Percentiles rank a stretch among this genome's conserved stretches.
These are phyloP conservation scores for Aphrophora alni DNA, from an alignment of 2,888 invertebrate species.

Conservation along the genomic window DNA sequence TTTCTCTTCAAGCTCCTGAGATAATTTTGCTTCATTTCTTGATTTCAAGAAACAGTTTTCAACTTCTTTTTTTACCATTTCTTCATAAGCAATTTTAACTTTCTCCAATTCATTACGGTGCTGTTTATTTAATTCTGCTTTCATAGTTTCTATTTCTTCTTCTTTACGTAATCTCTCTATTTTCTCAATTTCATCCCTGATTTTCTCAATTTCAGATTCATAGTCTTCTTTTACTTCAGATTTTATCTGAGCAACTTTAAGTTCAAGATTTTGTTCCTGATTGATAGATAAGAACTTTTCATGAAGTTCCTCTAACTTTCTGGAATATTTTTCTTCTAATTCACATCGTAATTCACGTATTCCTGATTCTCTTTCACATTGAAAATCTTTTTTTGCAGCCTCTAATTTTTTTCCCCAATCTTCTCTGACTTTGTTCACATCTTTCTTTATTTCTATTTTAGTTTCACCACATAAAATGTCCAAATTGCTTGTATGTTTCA, in stretches of 20 bases:
- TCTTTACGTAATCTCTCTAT: conserved; percentile 20
- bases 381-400: background rate
- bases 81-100: conserved; percentile 28
- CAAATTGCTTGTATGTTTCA: background rate
- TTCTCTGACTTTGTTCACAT: background rate
- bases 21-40: conserved; percentile 18
- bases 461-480: background rate
- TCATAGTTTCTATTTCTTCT: conserved; percentile 30
- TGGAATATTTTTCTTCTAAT: conserved; percentile 37
- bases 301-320: conserved; percentile 37
- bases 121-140: conserved; percentile 20
- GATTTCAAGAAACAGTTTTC: conserved; percentile 10
- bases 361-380: background rate
- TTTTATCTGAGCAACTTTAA: conserved; percentile 36
- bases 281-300: background rate
- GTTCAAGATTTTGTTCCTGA: conserved; percentile 32
- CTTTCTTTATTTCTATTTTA: background rate
- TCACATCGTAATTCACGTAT: conserved; percentile 22
- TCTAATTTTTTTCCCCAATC: background rate
- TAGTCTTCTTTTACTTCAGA: conserved; percentile 38
- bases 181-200: conserved; percentile 36
- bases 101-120: conserved; percentile 30
- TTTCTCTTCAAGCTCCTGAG: conserved; percentile 25
- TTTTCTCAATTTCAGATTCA: conserved; percentile 38
- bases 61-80: conserved; percentile 28